A percentile compares a stretch with the other conserved stretches of the same genome.
These are phyloP conservation scores for Microtus montanus DNA, from an alignment of 2,113 vertebrate genomes.

Conservation along the genomic window DNA sequence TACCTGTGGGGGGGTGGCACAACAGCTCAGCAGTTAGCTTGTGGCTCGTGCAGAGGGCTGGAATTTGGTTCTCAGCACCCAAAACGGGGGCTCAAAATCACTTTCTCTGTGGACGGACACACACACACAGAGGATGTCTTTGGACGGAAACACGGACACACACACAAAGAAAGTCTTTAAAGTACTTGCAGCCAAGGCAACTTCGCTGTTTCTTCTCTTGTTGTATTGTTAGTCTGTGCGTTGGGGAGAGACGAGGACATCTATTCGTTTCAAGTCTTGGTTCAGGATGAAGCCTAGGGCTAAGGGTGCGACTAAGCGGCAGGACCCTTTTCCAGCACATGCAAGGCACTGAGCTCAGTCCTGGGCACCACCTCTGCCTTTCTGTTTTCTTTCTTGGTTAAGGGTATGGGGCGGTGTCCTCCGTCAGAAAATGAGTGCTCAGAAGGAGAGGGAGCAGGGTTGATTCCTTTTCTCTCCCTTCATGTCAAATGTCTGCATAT, in stretches of 20 bases:
- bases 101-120: no score
- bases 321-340: neutral
- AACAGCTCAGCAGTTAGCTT: neutral
- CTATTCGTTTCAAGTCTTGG: neutral
- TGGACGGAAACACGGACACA: neutral
- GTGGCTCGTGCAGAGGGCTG: neutral
- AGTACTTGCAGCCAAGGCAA: neutral
- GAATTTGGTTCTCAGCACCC: neutral
- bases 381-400: neutral
- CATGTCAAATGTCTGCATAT: neutral
- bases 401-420: neutral
- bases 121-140: neutral
- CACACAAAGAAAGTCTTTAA: neutral
- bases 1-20: neutral
- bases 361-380: neutral
- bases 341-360: neutral
- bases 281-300: constrained; percentile 4
- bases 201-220: neutral
- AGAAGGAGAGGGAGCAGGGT: neutral
- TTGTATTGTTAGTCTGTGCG: neutral
- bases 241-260: neutral
- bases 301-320: neutral
- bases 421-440: neutral
- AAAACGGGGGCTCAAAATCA: neutral
- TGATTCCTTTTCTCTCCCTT: neutral